Evolutionary conservation across 2,888 invertebrate genomes (phyloP), one percentile per base, ranked within the genome.

Genomic region (Ochlodes sylvanus): DNA sequence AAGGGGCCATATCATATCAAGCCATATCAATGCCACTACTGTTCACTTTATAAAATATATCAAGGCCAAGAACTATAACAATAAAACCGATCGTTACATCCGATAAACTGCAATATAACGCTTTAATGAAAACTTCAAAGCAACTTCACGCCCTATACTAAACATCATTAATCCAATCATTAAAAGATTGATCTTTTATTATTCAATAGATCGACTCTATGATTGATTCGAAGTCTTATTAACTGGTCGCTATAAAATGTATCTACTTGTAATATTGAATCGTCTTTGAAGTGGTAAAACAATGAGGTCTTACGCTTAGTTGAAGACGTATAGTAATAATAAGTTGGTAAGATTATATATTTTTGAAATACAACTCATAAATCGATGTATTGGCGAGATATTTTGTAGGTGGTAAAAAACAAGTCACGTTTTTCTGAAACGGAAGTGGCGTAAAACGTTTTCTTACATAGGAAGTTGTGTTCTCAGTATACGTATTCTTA

Each of bases 131-230:
- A 75, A 75, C 74, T 73, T 76, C 74, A 77, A 76, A 75, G 74
- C 73, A 71, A 64, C 71, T 68, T 72, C 76, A 78, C 76, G 79
- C 80, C 75, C 74, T 72, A 77, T 76, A 75, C 73, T 78, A 81
- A 74, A 82, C 82, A 85, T 87, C 85, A 88, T 89, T 85, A 88
- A 89, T 88, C 85, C 84, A 79, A 83, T 84, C 82, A 81, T 76
- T 85, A 88, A 84, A 80, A 82, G 79, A 71, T 73, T 74, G 75
- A 82, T 79, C 81, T 76, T 76, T 77, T 73, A 76, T 77, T 75
- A 80, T 19, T 14, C 27, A 69, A 54, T 54, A 65, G 38, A 60
- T 66, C n/a, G 50, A 50, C 19, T 50, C 19, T 19, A 50, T 50
- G 54, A 27, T 54, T 54, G 21, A 54, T 54, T n/a, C 27, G 32